Evolutionary conservation across 2,113 vertebrate genomes (phyloP), one percentile per base, ranked within the genome.

Genomic region (Takifugu bimaculatus): DNA sequence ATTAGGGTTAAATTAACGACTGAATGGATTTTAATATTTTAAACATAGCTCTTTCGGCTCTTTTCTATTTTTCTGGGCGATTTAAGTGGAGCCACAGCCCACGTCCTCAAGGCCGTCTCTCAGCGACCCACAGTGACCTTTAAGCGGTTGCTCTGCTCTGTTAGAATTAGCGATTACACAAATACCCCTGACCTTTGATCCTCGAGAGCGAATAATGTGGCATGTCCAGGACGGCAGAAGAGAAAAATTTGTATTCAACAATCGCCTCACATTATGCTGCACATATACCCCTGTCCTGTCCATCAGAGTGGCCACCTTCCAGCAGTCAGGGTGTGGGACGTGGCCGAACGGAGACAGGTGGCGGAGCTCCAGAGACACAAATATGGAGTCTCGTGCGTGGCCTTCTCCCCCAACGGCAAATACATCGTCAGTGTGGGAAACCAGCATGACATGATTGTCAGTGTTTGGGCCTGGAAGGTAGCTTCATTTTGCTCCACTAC

Each of bases 391-490:
- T 93, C 96, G 60, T 98, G 96, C 0, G 95, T 98, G 85, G 92
- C 93, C 11, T 96, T 98, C 77, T 96, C 95, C 13, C 95, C 94
- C 13, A 94, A 94, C 60, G 81, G 93, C 88, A 98, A 97, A 85
- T 93, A 96, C 87, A 93, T 98, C 0, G 95, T 98, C 72, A 98
- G 94, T 0, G 95, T 98, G 85, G 96, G 96, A 1, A 97, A 96
- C 87, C 96, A 98, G 79, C 93, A 98, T 11, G 96, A 98, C 89
- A 98, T 98, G 96, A 93, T 95, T 55, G 93, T 98, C 82, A 96
- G 94, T 0, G 94, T 98, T 55, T 98, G 96, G 96, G 93, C 92
- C 0, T 98, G 96, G 96, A 98, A 98, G 94, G 95, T 97, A 58
- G 11, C 35, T 39, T 39, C 35, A 11, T 39, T 2, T 11, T 39